Evolutionary conservation across 2,113 vertebrate genomes (phyloP).

Genomic region (Salvelinus namaycush): DNA sequence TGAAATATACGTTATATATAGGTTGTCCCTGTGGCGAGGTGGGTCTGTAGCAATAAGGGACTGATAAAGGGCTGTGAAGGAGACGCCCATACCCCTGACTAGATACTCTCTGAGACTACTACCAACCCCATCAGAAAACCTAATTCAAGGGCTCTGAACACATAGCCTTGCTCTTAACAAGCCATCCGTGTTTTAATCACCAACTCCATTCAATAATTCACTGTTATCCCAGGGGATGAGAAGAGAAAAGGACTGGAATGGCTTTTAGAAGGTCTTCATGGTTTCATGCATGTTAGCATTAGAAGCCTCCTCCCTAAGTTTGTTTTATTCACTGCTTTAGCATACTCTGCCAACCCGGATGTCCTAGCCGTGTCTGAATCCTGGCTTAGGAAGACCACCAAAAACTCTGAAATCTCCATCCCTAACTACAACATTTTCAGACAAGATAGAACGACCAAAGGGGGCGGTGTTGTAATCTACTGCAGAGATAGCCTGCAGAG

Average conservation of each 20-base stretch:
- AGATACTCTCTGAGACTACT: background rate
- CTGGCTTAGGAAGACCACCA: no score
- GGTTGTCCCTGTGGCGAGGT: no score
- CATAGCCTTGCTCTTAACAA: constrained; percentile 34
- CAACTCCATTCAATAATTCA: constrained; percentile 41
- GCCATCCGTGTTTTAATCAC: constrained; percentile 53
- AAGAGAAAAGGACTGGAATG: constrained; percentile 40
- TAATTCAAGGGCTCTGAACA: background rate
- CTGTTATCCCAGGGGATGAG: constrained; percentile 46
- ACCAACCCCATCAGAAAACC: constrained; percentile 36
- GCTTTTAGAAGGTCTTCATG: constrained; percentile 22
- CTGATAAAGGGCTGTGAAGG: background rate
- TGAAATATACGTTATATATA: constrained; percentile 5
- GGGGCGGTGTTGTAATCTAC: no score
- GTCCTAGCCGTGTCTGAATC: no score
- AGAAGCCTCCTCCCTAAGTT: no score
- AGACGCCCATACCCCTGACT: constrained; percentile 8
- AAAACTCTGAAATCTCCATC: no score
- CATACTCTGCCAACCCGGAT: no score
- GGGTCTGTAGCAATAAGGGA: constrained; percentile 19
- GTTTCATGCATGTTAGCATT: no score
- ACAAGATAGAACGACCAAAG: no score
- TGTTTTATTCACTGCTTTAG: no score
- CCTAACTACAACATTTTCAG: no score
- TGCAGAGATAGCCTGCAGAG: no score